Evolutionary conservation across 2,888 invertebrate species (phyloP).

Genomic region (Dasysyrphus tricinctus): DNA sequence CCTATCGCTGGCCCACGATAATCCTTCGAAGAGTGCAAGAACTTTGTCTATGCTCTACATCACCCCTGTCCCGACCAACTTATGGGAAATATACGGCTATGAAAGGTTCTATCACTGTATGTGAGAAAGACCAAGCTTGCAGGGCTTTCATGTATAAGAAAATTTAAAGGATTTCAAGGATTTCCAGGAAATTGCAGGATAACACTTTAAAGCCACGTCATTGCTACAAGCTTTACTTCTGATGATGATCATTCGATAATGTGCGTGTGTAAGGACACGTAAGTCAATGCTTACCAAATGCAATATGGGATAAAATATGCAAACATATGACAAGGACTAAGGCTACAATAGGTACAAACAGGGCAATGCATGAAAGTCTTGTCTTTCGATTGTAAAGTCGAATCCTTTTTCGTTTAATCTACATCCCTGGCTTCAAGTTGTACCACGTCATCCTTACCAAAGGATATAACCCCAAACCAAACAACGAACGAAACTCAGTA

Average conservation of each 20-base stretch:
- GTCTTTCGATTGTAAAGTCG: background rate
- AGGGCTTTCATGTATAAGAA: conserved; percentile 17
- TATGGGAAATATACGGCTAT: background rate
- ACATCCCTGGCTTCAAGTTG: conserved; percentile 1
- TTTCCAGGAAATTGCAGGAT: conserved; percentile 29
- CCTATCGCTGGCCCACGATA: conserved; percentile 20
- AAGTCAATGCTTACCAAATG: conserved; percentile 42
- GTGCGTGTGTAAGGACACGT: conserved; percentile 54
- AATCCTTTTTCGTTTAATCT: background rate
- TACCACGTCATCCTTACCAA: conserved; percentile 34
- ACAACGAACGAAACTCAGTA: background rate
- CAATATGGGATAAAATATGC: conserved; percentile 35
- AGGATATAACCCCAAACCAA: background rate
- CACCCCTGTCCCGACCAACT: conserved; percentile 3
- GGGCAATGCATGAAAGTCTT: background rate
- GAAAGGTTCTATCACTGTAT: conserved; percentile 31
- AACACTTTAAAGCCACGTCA: conserved; percentile 61
- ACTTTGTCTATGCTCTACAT: conserved; percentile 20
- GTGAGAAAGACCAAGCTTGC: background rate
- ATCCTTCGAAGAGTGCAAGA: conserved; percentile 49
- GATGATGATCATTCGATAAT: conserved; percentile 27
- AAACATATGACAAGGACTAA: conserved; percentile 55
- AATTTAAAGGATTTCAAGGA: conserved; percentile 23
- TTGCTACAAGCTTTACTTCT: conserved; percentile 14
- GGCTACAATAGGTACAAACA: background rate